Conservation (phyloP, 37 sponge, comb jelly and placozoan species). For the Theonella swinhoei region DNA sequence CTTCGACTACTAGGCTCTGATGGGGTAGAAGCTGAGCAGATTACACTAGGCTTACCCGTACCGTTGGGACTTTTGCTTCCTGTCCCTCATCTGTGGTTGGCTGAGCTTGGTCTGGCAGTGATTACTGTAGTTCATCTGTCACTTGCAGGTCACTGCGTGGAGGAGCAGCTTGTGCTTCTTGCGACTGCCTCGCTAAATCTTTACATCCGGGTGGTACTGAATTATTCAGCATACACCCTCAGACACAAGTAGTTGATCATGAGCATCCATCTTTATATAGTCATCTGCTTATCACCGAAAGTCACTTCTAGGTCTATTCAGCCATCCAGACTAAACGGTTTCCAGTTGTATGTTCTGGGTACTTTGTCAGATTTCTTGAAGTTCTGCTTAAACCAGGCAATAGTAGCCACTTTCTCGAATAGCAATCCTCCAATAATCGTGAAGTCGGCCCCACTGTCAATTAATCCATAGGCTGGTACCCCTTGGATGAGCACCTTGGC, state of each 20-base stretch:
- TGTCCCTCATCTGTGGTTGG: too few relatives aligned
- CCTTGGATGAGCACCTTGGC: conserved; percentile 35
- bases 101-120: background rate
- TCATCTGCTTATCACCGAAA: conserved; percentile 27
- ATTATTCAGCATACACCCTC: conserved; percentile 63
- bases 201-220: conserved; percentile 41
- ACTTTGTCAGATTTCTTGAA: conserved; percentile 31
- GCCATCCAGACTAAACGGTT: conserved; percentile 45
- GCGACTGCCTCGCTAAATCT: conserved; percentile 6
- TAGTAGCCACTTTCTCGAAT: conserved; percentile 21
- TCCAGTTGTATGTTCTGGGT: conserved; percentile 26
- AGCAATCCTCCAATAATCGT: conserved; percentile 37
- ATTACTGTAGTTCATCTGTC: background rate
- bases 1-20: background rate
- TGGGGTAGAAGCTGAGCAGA: background rate
- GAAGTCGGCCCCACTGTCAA: conserved; percentile 44
- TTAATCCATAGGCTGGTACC: conserved; percentile 30
- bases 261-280: conserved; percentile 57
- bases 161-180: background rate
- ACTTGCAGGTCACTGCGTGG: background rate
- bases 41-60: conserved; percentile 2
- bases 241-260: conserved; percentile 45
- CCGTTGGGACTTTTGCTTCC: background rate
- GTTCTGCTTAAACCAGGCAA: conserved; percentile 18
- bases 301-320: conserved; percentile 32